Evolutionary conservation across 2,888 invertebrate genomes (phyloP).

Genomic region (Dinocampus coccinellae): DNA sequence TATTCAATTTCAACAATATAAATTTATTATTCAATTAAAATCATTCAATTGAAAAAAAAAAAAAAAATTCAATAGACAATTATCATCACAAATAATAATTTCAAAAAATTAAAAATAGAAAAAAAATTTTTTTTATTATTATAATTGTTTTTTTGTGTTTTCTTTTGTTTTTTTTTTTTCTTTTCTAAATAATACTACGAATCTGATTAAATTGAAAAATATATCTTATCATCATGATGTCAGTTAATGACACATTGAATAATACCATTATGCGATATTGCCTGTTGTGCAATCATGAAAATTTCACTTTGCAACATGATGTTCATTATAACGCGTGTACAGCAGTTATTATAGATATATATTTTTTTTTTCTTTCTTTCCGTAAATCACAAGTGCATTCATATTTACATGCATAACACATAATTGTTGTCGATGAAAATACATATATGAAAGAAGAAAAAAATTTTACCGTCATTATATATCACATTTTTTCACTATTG

Average conservation of each 20-base stretch:
- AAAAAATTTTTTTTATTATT: neutral
- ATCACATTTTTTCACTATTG: neutral
- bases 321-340: constrained; percentile 17
- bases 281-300: constrained; percentile 31
- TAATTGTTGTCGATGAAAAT: neutral
- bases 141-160: neutral
- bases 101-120: too few species aligned
- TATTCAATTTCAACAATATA: neutral
- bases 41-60: neutral
- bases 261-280: constrained; percentile 31
- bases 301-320: constrained; percentile 30
- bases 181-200: neutral
- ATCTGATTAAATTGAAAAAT: neutral
- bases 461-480: neutral
- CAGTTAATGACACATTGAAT: constrained; percentile 22
- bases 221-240: constrained; percentile 12
- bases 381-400: neutral
- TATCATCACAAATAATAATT: too few species aligned
- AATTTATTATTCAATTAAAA: neutral
- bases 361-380: too few species aligned
- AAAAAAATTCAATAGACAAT: too few species aligned
- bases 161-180: too few species aligned
- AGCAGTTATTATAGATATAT: neutral
- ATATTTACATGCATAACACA: neutral
- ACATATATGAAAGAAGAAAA: neutral